Evolutionary conservation across 2,797 vertebrate genomes (phyloP).

Genomic region (Delichon dasypus): DNA sequence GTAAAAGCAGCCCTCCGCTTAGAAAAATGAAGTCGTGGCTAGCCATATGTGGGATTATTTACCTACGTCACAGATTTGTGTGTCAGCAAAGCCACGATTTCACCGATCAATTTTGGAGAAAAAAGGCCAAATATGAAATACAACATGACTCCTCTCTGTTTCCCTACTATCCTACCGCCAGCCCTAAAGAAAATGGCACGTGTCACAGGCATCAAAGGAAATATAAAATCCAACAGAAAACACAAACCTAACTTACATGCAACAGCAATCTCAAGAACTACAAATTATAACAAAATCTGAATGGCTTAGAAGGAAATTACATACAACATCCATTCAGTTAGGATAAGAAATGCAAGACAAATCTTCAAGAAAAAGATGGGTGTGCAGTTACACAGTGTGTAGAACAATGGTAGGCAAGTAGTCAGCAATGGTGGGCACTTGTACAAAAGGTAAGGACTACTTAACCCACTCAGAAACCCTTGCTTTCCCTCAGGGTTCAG

Average conservation of each 20-base stretch:
- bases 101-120: background rate
- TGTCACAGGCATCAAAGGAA: background rate
- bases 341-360: background rate
- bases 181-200: background rate
- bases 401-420: background rate
- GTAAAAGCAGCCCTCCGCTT: background rate
- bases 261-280: background rate
- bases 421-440: background rate
- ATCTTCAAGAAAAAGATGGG: background rate
- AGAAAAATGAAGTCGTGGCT: background rate
- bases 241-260: background rate
- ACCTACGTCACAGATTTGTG: background rate
- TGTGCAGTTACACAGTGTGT: background rate
- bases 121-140: background rate
- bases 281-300: background rate
- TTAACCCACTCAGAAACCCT: background rate
- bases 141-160: background rate
- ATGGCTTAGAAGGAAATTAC: background rate
- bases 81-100: background rate
- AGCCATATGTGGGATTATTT: conserved; percentile 19
- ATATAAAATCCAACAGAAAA: background rate
- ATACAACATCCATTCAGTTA: background rate
- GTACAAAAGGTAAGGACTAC: background rate
- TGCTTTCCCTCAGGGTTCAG: background rate
- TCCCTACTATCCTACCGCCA: background rate